phyloP scores from a whole-genome alignment of 2,113 vertebrate species.

The Brachirus orientalis region DNA sequence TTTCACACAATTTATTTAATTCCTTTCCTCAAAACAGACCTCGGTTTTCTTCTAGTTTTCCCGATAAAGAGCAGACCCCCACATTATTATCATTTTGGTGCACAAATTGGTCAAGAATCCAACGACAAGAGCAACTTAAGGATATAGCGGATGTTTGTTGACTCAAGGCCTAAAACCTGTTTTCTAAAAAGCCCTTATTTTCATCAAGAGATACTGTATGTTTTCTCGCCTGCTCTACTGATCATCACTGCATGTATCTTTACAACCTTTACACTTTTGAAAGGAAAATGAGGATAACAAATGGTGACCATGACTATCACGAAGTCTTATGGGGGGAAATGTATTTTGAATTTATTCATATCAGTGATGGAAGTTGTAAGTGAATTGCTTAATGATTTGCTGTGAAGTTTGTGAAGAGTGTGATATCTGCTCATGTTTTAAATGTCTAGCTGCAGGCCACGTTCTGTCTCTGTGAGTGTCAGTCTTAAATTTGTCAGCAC shows the following conservation, averaged over 20 bases:
- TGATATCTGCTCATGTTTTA: conserved; percentile 55
- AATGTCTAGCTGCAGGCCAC: conserved; percentile 54
- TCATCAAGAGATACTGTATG: conserved; percentile 28
- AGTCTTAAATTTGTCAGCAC: conserved; percentile 57
- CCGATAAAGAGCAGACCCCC: no score
- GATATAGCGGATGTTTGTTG: conserved; percentile 49
- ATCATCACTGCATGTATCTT: conserved; percentile 42
- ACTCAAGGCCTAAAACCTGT: conserved; percentile 38
- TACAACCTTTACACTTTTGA: conserved; percentile 26
- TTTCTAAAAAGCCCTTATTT: no score
- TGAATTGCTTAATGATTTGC: conserved; percentile 29
- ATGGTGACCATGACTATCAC: conserved; percentile 35
- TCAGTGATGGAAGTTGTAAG: conserved; percentile 25
- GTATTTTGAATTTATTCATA: conserved; percentile 8
- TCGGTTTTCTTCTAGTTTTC: no score
- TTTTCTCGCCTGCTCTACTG: conserved; percentile 47
- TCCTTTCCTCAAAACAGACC: no score
- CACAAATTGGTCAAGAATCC: neutral
- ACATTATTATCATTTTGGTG: no score
- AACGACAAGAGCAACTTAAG: conserved; percentile 30
- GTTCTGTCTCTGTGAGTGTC: conserved; percentile 61
- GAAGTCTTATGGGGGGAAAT: conserved; percentile 30
- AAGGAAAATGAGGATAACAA: conserved; percentile 38
- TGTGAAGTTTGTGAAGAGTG: conserved; percentile 36
- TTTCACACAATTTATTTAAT: no score